Percentiles rank a stretch among this genome's conserved stretches.
Conservation (phyloP, 2,888 invertebrate species). For the Dicranocentrus wangi region DNA sequence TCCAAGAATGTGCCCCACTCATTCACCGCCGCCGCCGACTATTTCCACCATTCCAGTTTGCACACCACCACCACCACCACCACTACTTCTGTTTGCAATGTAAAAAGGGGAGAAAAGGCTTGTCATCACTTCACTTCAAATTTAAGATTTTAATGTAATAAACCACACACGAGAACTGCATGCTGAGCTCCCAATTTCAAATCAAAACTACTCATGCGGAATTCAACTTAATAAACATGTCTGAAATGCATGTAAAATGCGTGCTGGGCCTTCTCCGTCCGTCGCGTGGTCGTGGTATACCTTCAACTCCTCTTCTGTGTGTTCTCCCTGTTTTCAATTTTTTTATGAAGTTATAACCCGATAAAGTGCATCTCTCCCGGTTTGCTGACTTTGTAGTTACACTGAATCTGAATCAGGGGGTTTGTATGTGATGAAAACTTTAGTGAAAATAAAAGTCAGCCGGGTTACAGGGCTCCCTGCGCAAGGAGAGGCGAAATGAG, state of each 20-base stretch:
- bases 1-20: no score
- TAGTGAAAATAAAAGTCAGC: slow-evolving; percentile 5
- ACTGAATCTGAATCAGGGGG: slow-evolving; percentile 31
- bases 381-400: slow-evolving; percentile 20
- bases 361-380: not conserved
- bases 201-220: slow-evolving; percentile 56
- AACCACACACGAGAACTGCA: slow-evolving; percentile 28
- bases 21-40: no score
- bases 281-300: no score
- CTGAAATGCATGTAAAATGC: not conserved
- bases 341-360: slow-evolving; percentile 5
- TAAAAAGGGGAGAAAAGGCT: not conserved
- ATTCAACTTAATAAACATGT: slow-evolving; percentile 63
- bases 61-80: no score
- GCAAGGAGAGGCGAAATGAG: not conserved
- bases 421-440: slow-evolving; percentile 30
- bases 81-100: no score
- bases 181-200: slow-evolving; percentile 31
- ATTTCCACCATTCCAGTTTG: no score
- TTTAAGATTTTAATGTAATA: slow-evolving; percentile 45
- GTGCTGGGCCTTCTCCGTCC: no score
- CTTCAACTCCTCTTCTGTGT: no score
- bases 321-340: no score
- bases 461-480: not conserved
- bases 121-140: slow-evolving; percentile 18